phyloP scores from a whole-genome alignment of 2,888 invertebrate species.

The Cantharis lateralis region DNA sequence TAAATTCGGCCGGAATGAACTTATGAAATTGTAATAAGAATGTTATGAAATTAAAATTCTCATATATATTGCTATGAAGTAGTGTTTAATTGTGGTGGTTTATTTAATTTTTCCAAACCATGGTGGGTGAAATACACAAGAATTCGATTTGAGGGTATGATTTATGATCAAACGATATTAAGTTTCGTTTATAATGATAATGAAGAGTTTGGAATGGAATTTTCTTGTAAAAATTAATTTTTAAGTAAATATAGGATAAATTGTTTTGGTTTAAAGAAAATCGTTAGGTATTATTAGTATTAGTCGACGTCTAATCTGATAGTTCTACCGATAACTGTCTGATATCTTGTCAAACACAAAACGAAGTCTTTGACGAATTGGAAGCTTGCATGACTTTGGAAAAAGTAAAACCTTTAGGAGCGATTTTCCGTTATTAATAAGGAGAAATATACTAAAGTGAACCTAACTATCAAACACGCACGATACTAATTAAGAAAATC shows the following conservation, averaged over 20 bases:
- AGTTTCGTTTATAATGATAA: neutral
- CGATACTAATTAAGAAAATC: conserved; percentile 55
- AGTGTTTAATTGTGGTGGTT: too few species aligned
- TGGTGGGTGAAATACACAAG: neutral
- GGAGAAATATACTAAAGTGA: conserved; percentile 43
- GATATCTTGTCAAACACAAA: conserved; percentile 43
- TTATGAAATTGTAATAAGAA: too few species aligned
- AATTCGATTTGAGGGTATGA: neutral
- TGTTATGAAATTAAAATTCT: too few species aligned
- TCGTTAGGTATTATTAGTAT: neutral
- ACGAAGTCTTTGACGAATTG: conserved; percentile 53
- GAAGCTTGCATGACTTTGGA: conserved; percentile 48
- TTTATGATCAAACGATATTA: neutral
- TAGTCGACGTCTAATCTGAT: conserved; percentile 21
- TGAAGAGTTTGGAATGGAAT: neutral
- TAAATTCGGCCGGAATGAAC: too few species aligned
- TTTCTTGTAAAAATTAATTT: neutral
- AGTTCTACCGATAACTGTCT: conserved; percentile 31
- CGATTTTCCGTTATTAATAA: conserved; percentile 46
- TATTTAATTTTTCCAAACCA: too few species aligned
- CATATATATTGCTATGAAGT: too few species aligned
- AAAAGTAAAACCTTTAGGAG: conserved; percentile 44
- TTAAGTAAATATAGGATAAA: neutral
- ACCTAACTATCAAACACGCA: conserved; percentile 48
- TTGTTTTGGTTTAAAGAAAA: neutral